These are phyloP conservation scores for Ylistrum balloti DNA, from an alignment of 1,140 invertebrate genomes.

Conservation along the genomic window DNA sequence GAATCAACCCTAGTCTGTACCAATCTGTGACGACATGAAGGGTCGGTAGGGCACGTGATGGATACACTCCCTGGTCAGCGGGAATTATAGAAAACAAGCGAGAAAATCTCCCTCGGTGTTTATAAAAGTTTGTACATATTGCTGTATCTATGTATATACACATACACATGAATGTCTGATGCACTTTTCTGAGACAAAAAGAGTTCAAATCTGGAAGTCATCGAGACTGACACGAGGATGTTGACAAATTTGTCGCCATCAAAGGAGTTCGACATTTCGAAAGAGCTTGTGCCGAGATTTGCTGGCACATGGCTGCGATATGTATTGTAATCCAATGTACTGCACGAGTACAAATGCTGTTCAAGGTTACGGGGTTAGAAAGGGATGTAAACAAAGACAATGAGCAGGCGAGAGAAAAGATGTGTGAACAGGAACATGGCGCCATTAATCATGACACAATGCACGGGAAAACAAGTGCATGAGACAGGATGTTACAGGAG, in stretches of 20 bases:
- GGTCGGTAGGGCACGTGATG: neutral
- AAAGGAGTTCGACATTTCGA: neutral
- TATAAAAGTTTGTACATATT: neutral
- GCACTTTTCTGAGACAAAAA: neutral
- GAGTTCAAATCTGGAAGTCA: neutral
- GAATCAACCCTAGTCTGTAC: neutral
- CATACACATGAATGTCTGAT: neutral
- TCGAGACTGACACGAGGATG: neutral
- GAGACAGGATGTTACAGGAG: neutral
- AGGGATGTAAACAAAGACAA: neutral
- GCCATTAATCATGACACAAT: slow-evolving; percentile 25
- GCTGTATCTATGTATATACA: neutral
- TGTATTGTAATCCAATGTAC: neutral
- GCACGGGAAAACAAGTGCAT: neutral
- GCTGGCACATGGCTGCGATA: neutral
- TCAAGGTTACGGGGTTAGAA: neutral
- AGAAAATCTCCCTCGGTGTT: neutral
- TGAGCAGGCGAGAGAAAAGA: neutral
- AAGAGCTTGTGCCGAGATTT: neutral
- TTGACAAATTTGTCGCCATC: slow-evolving; percentile 6
- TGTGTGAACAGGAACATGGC: neutral
- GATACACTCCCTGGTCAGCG: neutral
- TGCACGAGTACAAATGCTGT: neutral
- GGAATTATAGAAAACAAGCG: too few relatives aligned
- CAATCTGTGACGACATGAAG: neutral